phyloP scores from a whole-genome alignment of 2,113 vertebrate species.

The Typhlomys cinereus region DNA sequence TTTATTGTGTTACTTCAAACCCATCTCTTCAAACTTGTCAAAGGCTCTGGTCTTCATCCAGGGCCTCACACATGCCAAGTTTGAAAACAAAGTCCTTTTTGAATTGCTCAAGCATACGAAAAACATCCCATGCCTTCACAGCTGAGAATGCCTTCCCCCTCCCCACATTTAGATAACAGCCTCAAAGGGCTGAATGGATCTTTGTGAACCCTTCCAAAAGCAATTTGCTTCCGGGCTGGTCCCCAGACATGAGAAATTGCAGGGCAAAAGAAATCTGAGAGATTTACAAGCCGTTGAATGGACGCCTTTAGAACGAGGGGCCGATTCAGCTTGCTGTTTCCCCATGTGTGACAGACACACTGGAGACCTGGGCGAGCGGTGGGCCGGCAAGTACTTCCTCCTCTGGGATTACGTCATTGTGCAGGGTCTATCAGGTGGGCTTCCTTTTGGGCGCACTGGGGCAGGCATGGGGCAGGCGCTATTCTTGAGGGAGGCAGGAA shows the following conservation, averaged over 20 bases:
- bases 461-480: background rate
- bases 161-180: conserved; percentile 76
- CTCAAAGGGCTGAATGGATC: conserved; percentile 74
- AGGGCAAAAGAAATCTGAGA: conserved; percentile 69
- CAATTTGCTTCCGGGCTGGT: conserved; percentile 77
- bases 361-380: conserved; percentile 43
- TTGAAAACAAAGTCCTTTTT: conserved; percentile 81
- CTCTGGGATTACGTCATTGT: background rate
- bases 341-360: background rate
- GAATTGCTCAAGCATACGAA: conserved; percentile 77
- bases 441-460: background rate
- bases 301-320: conserved; percentile 53
- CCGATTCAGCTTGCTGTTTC: conserved; percentile 25
- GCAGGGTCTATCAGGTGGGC: conserved; percentile 46
- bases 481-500: conserved; percentile 36
- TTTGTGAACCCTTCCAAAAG: conserved; percentile 79
- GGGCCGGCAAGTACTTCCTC: conserved; percentile 16
- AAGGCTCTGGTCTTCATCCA: conserved; percentile 75
- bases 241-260: conserved; percentile 77
- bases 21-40: conserved; percentile 73
- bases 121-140: conserved; percentile 76
- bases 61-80: conserved; percentile 77
- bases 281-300: conserved; percentile 69
- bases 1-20: conserved; percentile 72
- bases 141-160: conserved; percentile 68